Conservation (phyloP, 2,888 invertebrate species). For the Onthophagus sagittarius region DNA sequence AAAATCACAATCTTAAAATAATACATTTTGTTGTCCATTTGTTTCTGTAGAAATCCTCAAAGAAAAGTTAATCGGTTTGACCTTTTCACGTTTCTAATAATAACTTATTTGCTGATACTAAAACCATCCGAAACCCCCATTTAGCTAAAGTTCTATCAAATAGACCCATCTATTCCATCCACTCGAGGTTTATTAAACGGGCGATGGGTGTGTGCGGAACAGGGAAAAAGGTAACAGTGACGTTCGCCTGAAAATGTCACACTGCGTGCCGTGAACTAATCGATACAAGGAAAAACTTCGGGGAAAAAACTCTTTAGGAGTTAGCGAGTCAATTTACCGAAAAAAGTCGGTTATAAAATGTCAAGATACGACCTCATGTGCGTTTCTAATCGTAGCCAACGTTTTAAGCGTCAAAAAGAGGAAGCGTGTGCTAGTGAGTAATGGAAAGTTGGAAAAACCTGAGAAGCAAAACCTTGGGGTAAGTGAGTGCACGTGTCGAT, state of each 20-base stretch:
- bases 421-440: not conserved
- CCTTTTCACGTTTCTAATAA: not conserved
- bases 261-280: not conserved
- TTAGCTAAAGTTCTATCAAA: not conserved
- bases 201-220: not conserved
- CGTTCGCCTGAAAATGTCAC: not conserved
- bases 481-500: not conserved
- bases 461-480: not conserved
- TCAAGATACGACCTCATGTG: not conserved
- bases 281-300: not conserved
- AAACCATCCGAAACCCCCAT: not conserved
- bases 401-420: not conserved
- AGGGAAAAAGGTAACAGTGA: not conserved
- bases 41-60: too few species aligned
- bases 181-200: not conserved
- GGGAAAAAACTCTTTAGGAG: too few species aligned
- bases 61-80: not conserved
- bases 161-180: not conserved
- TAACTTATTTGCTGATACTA: not conserved
- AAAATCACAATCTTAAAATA: too few species aligned
- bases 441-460: not conserved
- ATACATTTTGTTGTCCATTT: too few species aligned
- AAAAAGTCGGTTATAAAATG: not conserved
- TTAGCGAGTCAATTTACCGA: not conserved
- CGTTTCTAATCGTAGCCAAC: not conserved